A percentile compares a stretch with the other conserved stretches of the same genome.
Evolutionary conservation across 2,113 vertebrate species (phyloP).

Genomic region (Pseudorectes ferrugineus): DNA sequence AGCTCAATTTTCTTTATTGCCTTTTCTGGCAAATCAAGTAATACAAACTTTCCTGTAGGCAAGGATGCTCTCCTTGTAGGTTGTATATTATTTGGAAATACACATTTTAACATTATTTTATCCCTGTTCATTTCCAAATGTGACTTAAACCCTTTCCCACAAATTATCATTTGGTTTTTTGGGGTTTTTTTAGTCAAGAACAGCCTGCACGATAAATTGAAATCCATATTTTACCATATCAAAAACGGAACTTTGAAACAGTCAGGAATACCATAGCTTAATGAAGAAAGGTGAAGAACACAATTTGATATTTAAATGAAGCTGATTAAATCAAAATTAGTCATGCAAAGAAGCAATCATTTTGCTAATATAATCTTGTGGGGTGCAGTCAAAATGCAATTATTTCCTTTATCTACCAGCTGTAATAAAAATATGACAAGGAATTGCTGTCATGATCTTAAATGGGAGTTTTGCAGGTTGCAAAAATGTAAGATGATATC

Average conservation of each 20-base stretch:
- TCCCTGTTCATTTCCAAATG: conserved; percentile 12
- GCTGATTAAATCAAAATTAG: conserved; percentile 68
- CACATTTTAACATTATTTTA: background rate
- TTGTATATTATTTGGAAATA: background rate
- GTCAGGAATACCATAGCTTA: background rate
- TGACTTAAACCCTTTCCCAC: background rate
- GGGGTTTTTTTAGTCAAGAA: background rate
- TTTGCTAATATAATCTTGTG: conserved; percentile 55
- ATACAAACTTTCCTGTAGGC: background rate
- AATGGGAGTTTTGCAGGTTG: background rate
- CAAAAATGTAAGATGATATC: background rate
- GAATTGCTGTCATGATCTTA: conserved; percentile 1
- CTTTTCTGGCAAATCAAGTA: background rate
- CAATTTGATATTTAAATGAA: conserved; percentile 64
- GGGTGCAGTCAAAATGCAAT: conserved; percentile 45
- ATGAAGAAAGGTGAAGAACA: conserved; percentile 33
- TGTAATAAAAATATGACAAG: conserved; percentile 58
- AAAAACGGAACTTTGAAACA: background rate
- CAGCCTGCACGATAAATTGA: background rate
- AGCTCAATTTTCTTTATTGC: background rate
- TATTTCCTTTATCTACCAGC: conserved; percentile 54
- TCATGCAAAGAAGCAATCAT: conserved; percentile 47
- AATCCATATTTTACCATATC: background rate
- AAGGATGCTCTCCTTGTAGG: background rate
- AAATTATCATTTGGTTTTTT: background rate